Conservation (phyloP, 1,140 invertebrate genomes). For the Drosophila pseudoananassae region DNA sequence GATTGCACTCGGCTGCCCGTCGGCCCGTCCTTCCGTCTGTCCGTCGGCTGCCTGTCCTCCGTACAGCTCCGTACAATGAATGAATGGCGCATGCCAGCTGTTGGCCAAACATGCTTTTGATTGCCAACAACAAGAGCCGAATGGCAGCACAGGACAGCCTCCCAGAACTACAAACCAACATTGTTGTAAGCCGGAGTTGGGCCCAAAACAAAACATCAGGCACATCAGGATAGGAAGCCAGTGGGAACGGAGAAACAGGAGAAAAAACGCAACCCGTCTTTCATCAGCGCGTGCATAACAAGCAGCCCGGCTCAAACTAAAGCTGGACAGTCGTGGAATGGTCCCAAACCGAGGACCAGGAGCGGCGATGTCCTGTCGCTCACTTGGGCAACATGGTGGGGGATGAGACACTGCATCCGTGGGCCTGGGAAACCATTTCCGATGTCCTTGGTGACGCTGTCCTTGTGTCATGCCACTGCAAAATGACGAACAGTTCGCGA, state of each 20-base stretch:
- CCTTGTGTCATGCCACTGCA: constrained; percentile 61
- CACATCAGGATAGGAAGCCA: constrained; percentile 4
- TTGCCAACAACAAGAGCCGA: constrained; percentile 61
- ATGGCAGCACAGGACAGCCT: constrained; percentile 8
- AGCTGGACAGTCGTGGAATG: constrained; percentile 40
- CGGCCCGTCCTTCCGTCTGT: constrained; percentile 9
- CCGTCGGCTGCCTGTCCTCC: constrained; percentile 23
- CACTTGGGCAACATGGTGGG: constrained; percentile 51
- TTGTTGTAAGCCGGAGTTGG: constrained; percentile 39
- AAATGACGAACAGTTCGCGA: constrained; percentile 73
- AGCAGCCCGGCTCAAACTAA: constrained; percentile 55
- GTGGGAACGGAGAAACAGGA: neutral
- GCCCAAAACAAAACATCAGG: constrained; percentile 19
- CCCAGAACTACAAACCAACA: constrained; percentile 26
- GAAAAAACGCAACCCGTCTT: constrained; percentile 56
- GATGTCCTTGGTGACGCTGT: constrained; percentile 59
- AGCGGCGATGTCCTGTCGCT: constrained; percentile 41
- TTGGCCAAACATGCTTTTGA: constrained; percentile 80
- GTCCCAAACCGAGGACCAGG: constrained; percentile 22
- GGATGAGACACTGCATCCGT: constrained; percentile 20
- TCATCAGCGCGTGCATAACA: constrained; percentile 79
- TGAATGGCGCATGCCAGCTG: constrained; percentile 81
- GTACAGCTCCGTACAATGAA: constrained; percentile 55
- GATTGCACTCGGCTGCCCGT: constrained; percentile 62
- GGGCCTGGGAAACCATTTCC: constrained; percentile 60